Evolutionary conservation across 2,888 invertebrate species (phyloP), one percentile per base, ranked within the genome.

Genomic region (Synergus laeviventris): DNA sequence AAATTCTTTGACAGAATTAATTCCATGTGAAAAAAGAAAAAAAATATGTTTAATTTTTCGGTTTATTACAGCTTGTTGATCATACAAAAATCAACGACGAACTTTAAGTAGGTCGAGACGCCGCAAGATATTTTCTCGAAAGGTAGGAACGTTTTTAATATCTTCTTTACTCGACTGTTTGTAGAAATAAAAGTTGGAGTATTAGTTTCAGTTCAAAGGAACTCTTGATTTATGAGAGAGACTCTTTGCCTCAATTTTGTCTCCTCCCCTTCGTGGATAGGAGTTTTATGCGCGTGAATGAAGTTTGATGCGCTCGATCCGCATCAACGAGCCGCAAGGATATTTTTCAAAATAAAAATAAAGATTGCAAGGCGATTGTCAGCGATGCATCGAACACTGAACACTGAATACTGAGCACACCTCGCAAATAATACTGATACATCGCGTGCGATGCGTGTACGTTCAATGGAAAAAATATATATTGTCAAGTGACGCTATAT

Each of bases 401-500:
- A 31, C 31, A 31, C 24, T 49, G 45, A 9, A 45, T 31, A 12
- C 24, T 31, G 4, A 70, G 49, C 49, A 70, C 70, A 49, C 49
- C 70, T 49, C 49, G 70, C 24, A 70, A 49, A 70, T 49, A 1
- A 31, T n/a, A 31, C 49, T 31, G 24, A 70, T 49, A 49, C 70
- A 70, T 70, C 70, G 70, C 24, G 45, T 31, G 31, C 24, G 45
- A 66, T 45, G 66, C 45, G 66, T 66, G 45, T 70, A 78, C 76
- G 76, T 81, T 74, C 78, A 74, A 80, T 80, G 76, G 77, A 81
- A 79, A 83, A 83, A 81, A 84, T 86, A 85, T 84, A 85, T 83
- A 86, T 86, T 84, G 86, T 85, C 86, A 83, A 86, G 85, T 86
- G 85, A 83, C 85, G 83, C 86, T 85, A 82, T 87, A 87, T 87